A percentile compares a stretch with the other conserved stretches of the same genome.
These are phyloP conservation scores for Cyclina sinensis DNA, from an alignment of 1,140 invertebrate species.

Conservation along the genomic window DNA sequence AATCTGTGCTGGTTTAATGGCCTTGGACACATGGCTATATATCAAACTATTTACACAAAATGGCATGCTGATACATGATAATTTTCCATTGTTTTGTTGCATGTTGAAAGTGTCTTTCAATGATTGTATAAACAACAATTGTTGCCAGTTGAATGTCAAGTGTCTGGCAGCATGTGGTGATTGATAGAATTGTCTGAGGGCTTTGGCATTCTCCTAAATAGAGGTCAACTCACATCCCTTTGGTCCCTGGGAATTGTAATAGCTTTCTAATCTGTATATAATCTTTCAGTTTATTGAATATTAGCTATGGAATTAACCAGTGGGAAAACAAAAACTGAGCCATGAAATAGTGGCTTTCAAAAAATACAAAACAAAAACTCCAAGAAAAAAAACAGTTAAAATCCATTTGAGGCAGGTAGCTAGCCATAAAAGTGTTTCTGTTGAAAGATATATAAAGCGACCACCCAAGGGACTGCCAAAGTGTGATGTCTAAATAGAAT, in stretches of 20 bases:
- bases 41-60: neutral
- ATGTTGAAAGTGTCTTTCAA: conserved; percentile 1
- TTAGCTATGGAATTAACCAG: too few relatives aligned
- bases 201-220: neutral
- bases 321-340: too few relatives aligned
- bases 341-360: too few relatives aligned
- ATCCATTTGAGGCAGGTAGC: too few relatives aligned
- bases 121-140: conserved; percentile 6
- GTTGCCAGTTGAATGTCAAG: conserved; percentile 16
- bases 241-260: neutral
- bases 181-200: neutral
- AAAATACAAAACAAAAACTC: too few relatives aligned
- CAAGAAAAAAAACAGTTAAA: too few relatives aligned
- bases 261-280: neutral
- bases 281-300: neutral
- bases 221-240: neutral
- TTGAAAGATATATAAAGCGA: too few relatives aligned
- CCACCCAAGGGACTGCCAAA: too few relatives aligned
- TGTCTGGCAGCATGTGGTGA: neutral
- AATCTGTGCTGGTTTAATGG: too few relatives aligned
- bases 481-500: too few relatives aligned
- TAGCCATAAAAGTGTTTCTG: too few relatives aligned
- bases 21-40: neutral
- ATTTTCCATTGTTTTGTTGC: neutral
- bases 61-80: neutral